Base-by-base conservation (phyloP, 2,797 vertebrate genomes). In the Myotis planiceps region DNA sequence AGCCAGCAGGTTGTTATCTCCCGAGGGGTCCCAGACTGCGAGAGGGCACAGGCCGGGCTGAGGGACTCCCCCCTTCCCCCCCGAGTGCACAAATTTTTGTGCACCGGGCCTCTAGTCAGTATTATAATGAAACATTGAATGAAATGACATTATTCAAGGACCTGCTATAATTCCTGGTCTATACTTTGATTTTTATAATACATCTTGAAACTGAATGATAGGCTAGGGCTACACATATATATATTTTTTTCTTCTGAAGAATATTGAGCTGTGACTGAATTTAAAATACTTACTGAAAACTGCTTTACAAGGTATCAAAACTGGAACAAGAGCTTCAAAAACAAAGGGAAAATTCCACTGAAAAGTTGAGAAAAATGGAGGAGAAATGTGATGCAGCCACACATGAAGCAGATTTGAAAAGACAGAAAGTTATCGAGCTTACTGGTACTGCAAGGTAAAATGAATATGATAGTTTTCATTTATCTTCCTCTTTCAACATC, bases 271-370 rank as follows among this genome's bases (percentile, higher is more conserved):
- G 5, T 86, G 63, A 83, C 68, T 97, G 60, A 80, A 91, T 90
- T 93, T 96, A 81, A 96, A 95, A 55, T 90, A 49, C 53, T 92
- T 32, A 90, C 87, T 96, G 86, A 71, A 80, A 21, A 12, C 75
- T 97, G 29, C 68, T 97, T 76, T 94, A 74, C 76, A 88, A 99
- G 99, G 98, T 99, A 85, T 99, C 99, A 32, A 97, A 89, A 96
- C 97, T 99, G 97, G 99, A 99, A 98, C 99, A 99, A 98, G 98
- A 99, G 94, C 98, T 99, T 98, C 99, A 99, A 96, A 99, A 98
- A 92, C 98, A 99, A 90, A 98, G 98, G 63, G 96, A 96, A 7
- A 96, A 95, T 94, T 98, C 99, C 78, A 98, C 98, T 96, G 98
- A 98, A 58, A 98, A 99, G 85, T 75, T 99, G 47, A 98, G 98